Conservation (phyloP, 53 echinoderm and acorn worm species). For the Actinopyga echinites region DNA sequence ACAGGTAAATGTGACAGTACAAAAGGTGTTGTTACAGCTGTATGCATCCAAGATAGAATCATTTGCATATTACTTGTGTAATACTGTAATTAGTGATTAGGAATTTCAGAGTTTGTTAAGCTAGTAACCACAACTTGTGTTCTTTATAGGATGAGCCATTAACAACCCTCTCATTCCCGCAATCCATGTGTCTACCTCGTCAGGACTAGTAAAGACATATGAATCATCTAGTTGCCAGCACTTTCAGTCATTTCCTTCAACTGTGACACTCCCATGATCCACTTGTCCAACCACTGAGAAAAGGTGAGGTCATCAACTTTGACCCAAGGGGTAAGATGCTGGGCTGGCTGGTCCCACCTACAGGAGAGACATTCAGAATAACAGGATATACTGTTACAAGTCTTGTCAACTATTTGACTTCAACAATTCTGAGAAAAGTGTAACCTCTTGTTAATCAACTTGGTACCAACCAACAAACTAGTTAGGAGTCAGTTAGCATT, state of each 20-base stretch:
- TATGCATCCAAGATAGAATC: too few species aligned
- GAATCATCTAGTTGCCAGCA: not conserved
- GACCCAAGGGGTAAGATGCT: conserved; percentile 89
- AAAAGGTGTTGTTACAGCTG: too few species aligned
- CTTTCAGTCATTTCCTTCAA: conserved; percentile 59
- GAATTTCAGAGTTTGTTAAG: too few species aligned
- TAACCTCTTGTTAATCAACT: too few species aligned
- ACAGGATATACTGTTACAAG: not conserved
- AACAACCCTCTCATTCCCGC: not conserved
- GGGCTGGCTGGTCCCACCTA: conserved; percentile 96
- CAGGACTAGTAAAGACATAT: not conserved
- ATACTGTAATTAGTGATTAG: too few species aligned
- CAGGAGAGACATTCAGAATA: not conserved
- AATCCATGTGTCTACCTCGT: not conserved
- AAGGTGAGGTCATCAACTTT: conserved; percentile 77
- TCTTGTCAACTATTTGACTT: not conserved
- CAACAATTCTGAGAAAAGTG: not conserved
- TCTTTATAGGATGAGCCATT: not conserved
- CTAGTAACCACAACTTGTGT: too few species aligned
- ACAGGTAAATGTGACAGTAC: too few species aligned
- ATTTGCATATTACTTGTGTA: too few species aligned
- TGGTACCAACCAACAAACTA: too few species aligned
- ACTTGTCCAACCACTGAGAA: conserved; percentile 81
- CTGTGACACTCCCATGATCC: conserved; percentile 83
- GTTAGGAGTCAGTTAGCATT: too few species aligned